These are phyloP conservation scores for Pteropus rufus DNA, from an alignment of 2,797 vertebrate species.

Conservation along the genomic window DNA sequence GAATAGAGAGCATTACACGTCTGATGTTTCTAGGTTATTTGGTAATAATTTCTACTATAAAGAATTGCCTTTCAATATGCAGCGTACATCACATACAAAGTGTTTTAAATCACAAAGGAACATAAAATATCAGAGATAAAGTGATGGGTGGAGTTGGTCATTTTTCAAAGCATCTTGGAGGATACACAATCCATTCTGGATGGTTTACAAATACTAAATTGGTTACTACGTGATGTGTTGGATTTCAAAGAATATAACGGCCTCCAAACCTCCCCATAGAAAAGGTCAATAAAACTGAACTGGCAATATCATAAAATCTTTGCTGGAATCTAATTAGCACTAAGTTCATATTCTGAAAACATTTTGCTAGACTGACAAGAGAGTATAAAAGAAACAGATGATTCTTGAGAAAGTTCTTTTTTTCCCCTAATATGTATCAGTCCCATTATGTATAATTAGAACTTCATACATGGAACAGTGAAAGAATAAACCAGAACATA, in stretches of 20 bases:
- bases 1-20: not conserved
- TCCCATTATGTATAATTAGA: conserved; percentile 47
- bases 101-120: not conserved
- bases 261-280: not conserved
- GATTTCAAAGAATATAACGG: not conserved
- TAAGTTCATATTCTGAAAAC: conserved; percentile 22
- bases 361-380: conserved; percentile 38
- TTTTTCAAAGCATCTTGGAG: not conserved
- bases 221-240: not conserved
- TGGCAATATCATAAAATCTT: not conserved
- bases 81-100: not conserved
- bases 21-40: not conserved
- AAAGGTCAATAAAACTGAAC: conserved; percentile 27
- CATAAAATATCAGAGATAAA: not conserved
- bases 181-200: not conserved
- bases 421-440: not conserved
- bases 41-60: not conserved
- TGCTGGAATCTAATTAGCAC: conserved; percentile 29
- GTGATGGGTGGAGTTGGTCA: not conserved
- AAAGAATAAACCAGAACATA: conserved; percentile 18
- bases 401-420: not conserved
- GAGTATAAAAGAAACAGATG: conserved; percentile 22
- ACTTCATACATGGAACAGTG: not conserved
- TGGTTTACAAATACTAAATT: not conserved
- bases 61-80: not conserved